These are phyloP conservation scores for Sylvicola fuscatus DNA, from an alignment of 2,888 invertebrate genomes.

Conservation along the genomic window DNA sequence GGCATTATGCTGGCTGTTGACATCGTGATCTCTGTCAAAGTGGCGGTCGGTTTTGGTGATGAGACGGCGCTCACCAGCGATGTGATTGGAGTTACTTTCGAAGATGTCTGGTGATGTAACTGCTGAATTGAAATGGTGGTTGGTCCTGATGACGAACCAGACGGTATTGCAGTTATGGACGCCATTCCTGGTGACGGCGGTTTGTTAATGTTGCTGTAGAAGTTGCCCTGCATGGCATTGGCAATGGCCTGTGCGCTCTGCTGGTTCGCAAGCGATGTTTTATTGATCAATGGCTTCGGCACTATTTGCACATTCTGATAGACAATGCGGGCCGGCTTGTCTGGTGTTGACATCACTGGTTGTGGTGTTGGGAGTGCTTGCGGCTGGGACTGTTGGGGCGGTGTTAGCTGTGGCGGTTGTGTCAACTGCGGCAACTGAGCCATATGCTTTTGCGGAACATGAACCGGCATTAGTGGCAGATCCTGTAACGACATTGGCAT, in stretches of 20 bases:
- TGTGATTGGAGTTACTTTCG: no score
- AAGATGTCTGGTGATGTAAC: no score
- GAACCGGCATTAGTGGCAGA: not conserved
- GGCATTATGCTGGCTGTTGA: not conserved
- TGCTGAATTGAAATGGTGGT: no score
- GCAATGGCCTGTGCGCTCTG: no score
- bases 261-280: no score
- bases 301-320: no score
- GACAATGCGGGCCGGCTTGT: no score
- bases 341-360: slow-evolving; percentile 23
- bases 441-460: not conserved
- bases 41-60: no score
- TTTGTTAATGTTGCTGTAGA: not conserved
- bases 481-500: not conserved
- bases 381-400: slow-evolving; percentile 9
- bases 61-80: no score
- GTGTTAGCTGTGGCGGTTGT: slow-evolving; percentile 1
- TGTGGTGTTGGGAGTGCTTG: slow-evolving; percentile 29
- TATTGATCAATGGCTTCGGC: no score
- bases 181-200: slow-evolving; percentile 4
- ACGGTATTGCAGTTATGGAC: slow-evolving; percentile 1
- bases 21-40: not conserved
- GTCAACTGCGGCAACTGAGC: not conserved
- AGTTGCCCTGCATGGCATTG: no score
- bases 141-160: no score